These are phyloP conservation scores for Periphyllus acericola DNA, from an alignment of 2,888 invertebrate genomes.

Conservation along the genomic window DNA sequence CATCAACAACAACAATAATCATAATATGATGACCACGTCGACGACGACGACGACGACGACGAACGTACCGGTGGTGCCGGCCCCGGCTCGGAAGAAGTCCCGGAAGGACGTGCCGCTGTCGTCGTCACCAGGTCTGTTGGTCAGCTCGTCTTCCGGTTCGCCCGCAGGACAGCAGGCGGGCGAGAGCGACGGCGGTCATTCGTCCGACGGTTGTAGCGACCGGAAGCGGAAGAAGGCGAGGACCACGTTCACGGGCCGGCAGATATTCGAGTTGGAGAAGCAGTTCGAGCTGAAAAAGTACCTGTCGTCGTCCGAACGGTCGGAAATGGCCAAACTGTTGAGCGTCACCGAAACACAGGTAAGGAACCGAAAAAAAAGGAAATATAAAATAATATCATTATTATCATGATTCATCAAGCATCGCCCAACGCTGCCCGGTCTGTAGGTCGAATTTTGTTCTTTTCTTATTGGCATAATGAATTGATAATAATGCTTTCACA, in stretches of 20 bases:
- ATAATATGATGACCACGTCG: too few species aligned
- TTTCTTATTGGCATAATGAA: too few species aligned
- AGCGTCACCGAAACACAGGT: slow-evolving; percentile 98
- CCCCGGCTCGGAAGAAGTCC: slow-evolving; percentile 65
- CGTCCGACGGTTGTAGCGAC: slow-evolving; percentile 66
- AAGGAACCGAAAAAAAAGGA: slow-evolving; percentile 66
- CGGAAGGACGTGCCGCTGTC: slow-evolving; percentile 68
- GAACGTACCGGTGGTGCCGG: neutral
- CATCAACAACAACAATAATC: too few species aligned
- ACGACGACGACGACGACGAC: neutral
- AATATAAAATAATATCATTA: too few species aligned
- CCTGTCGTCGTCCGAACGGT: slow-evolving; percentile 90
- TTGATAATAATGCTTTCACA: too few species aligned
- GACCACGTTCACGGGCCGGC: slow-evolving; percentile 93
- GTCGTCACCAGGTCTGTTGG: slow-evolving; percentile 61
- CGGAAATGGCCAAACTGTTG: slow-evolving; percentile 92
- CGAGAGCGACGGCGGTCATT: slow-evolving; percentile 64
- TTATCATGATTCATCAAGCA: too few species aligned
- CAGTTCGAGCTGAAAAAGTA: slow-evolving; percentile 97
- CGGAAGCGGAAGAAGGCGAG: slow-evolving; percentile 86
- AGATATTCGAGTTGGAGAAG: slow-evolving; percentile 96
- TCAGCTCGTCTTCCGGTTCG: slow-evolving; percentile 59
- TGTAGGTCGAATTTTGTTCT: too few species aligned
- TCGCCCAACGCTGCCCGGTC: too few species aligned
- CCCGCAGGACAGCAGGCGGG: slow-evolving; percentile 62